Conservation (phyloP, 1,140 invertebrate species). For the Neodiprion fabricii region DNA sequence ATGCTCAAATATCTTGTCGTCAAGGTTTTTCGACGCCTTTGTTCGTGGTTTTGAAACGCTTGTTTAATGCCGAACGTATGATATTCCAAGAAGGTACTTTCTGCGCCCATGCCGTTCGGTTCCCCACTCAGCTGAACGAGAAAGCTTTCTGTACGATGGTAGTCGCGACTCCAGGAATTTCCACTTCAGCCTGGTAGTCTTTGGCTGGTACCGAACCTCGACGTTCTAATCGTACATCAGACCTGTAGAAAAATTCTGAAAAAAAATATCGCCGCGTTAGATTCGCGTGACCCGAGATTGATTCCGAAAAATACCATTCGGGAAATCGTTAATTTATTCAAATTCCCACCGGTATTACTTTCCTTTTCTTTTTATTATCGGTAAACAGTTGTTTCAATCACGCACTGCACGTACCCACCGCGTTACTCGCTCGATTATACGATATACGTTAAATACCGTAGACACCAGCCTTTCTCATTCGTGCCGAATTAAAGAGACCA, state of each 20-base stretch:
- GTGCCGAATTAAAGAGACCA: neutral
- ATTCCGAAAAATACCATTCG: neutral
- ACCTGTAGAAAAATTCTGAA: neutral
- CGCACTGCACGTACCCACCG: no score
- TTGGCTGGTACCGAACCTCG: neutral
- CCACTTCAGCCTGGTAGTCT: neutral
- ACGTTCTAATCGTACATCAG: neutral
- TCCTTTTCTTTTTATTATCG: neutral
- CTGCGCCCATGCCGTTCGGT: neutral
- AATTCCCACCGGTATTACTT: neutral
- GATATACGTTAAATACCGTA: no score
- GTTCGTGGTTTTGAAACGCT: neutral
- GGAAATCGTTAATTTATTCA: no score
- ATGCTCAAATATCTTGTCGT: no score
- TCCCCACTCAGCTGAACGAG: constrained; percentile 1
- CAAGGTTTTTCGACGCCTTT: neutral
- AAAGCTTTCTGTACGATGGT: neutral
- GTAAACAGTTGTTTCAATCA: no score
- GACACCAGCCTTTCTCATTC: neutral
- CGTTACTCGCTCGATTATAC: no score
- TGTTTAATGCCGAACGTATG: neutral
- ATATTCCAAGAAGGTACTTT: neutral
- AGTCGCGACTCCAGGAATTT: neutral
- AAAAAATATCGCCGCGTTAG: neutral
- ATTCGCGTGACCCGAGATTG: neutral